Conservation (phyloP, 2,113 vertebrate genomes). For the Seriola aureovittata region DNA sequence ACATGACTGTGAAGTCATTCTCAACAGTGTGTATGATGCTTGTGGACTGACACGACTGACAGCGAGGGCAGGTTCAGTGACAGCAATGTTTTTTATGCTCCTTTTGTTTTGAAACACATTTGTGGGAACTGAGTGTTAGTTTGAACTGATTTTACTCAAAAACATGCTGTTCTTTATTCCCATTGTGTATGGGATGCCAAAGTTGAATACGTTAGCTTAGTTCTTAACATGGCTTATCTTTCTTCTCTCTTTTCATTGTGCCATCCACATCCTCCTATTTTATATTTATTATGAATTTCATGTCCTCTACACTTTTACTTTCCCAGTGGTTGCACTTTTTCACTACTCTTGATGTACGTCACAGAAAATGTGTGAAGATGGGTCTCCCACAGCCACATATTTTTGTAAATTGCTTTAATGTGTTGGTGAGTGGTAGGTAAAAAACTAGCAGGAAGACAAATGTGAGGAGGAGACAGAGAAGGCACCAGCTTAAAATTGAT, state of each 20-base stretch:
- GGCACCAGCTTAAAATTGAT: neutral
- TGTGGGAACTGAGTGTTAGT: constrained; percentile 16
- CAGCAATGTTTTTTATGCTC: constrained; percentile 27
- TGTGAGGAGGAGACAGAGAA: constrained; percentile 6
- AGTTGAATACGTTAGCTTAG: neutral
- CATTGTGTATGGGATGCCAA: neutral
- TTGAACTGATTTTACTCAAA: constrained; percentile 16
- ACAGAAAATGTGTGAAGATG: neutral
- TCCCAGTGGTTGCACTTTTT: neutral
- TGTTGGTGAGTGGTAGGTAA: constrained; percentile 7
- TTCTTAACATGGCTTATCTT: neutral
- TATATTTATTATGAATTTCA: neutral
- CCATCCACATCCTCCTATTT: neutral
- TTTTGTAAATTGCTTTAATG: constrained; percentile 11
- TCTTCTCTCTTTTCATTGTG: neutral
- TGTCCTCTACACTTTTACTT: neutral
- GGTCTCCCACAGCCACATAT: neutral
- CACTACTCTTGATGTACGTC: neutral
- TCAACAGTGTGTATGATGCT: constrained; percentile 36
- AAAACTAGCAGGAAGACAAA: constrained; percentile 6
- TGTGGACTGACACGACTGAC: constrained; percentile 46
- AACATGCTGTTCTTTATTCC: neutral
- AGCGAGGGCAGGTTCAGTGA: constrained; percentile 40
- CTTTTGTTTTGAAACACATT: constrained; percentile 45
- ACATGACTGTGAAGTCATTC: constrained; percentile 57